Base-by-base conservation (phyloP, 1,140 invertebrate species). In the Drosophila prosaltans region DNA sequence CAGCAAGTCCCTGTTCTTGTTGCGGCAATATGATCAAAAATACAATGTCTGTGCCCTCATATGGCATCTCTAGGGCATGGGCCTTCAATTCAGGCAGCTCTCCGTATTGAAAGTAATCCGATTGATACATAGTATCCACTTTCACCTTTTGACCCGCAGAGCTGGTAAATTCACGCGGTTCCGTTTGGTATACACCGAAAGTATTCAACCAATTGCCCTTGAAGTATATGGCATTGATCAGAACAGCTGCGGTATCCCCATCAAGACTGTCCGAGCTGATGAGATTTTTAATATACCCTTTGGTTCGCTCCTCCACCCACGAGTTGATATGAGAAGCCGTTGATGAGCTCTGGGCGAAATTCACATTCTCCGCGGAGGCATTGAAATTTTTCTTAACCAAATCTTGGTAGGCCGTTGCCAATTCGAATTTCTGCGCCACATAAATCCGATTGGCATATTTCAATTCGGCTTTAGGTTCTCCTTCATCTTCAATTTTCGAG, bases 141-240 rank as follows among this genome's bases (percentile, higher is more conserved):
- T 90, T 65, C 9, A 92, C 82, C 10, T 9, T 72, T 28, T 67
- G 62, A 24, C 72, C 74, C 41, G 69, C 80, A 41, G 63, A 61
- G 41, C 48, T 74, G 36, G 45, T 74, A 76, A 73, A 86, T 69
- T 63, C 72, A 7, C 57, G 69, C 36, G 21, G 36, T 11, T 0
- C 40, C 6, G 77, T 83, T n/a, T 91, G 32, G 11, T 43, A 40
- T 48, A 77, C 62, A 16, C 41, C 66, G 39, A 88, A 90, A 16
- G 43, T 74, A 39, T 69, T 55, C 21, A 51, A 48, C 82, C 86
- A 89, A 41, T 84, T 59, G 63, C 65, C 85, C 45, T 84, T 90
- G 45, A 96, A 96, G 80, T 95, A 95, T 24, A 96, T 92, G 3
- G 95, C 95, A 88, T 95, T 96, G 2, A 94, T 91, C 6, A 95